Evolutionary conservation across 2,888 invertebrate genomes (phyloP).

Genomic region (Eurois occulta): DNA sequence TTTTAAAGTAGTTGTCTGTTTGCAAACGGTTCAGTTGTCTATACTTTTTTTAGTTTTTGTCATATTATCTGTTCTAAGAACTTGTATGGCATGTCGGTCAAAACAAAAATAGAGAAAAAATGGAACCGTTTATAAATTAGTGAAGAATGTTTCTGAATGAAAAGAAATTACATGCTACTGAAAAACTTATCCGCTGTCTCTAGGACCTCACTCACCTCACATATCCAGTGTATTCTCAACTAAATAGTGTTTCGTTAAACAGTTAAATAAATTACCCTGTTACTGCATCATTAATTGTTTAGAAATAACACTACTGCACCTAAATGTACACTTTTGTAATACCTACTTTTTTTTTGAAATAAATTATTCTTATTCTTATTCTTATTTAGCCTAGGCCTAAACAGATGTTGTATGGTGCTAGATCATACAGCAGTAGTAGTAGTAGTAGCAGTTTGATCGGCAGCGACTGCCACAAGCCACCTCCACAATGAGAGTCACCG

Average conservation of each 20-base stretch:
- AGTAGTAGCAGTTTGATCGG: too few species aligned
- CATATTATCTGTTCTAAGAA: too few species aligned
- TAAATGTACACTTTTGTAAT: too few species aligned
- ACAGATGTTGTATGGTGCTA: too few species aligned
- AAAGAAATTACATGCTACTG: background rate
- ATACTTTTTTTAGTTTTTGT: background rate
- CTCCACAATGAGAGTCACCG: background rate
- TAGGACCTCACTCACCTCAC: too few species aligned
- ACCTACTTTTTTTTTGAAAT: too few species aligned
- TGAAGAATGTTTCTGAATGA: background rate
- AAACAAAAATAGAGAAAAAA: background rate
- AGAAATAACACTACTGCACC: too few species aligned
- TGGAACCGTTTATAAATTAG: background rate
- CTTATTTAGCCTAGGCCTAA: too few species aligned
- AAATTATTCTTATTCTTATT: too few species aligned
- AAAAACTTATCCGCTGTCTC: background rate
- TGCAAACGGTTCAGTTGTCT: background rate
- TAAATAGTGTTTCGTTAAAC: background rate
- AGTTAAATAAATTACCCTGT: background rate
- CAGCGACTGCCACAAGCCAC: background rate
- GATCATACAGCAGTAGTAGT: too few species aligned
- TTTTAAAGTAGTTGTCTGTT: background rate
- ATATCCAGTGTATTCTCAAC: background rate
- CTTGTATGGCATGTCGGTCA: background rate
- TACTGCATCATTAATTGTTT: too few species aligned